Evolutionary conservation across 35 echinoderm and acorn worm species (phyloP), one percentile per base, ranked within the genome.

Genomic region (Diadema setosum): DNA sequence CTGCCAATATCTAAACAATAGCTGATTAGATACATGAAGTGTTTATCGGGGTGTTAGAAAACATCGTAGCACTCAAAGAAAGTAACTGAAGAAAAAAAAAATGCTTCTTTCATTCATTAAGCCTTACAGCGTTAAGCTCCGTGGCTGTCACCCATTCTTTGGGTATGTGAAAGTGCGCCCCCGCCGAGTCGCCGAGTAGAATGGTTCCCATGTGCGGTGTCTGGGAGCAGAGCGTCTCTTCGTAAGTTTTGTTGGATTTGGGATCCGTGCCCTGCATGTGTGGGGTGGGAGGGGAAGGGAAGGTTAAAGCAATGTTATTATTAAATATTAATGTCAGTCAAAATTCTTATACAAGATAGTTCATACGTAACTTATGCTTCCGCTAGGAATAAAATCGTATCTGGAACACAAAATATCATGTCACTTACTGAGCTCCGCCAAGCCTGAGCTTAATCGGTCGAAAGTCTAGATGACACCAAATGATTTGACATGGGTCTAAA

Each of bases 111-210:
- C n/a, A n/a, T n/a, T n/a, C n/a, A n/a, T n/a, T n/a, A n/a, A n/a
- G n/a, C n/a, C n/a, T 48, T 75, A 97, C 94, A 85, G 86, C 5
- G 17, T 50, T 93, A 1, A 97, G 45, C 75, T 97, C 82, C 35
- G 94, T 50, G 6, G 94, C 90, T 2, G 94, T 92, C 0, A 97
- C 20, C 94, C 94, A 97, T 3, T 97, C 82, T 61, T 46, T 60
- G 27, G 94, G 94, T 14, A 97, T 89, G 50, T 97, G 94, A 46
- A 96, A 97, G 70, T 97, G 94, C 37, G 94, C 94, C 40, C 81
- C 83, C 14, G 94, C 94, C 12, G 94, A 97, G 61, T 97, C 94
- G 3, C 94, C 89, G 27, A 97, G 82, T 9, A 93, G 39, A 39
- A 91, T 82, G 8, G 92, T 48, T 18, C 94, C 94, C 44, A 89